Conservation (phyloP, 1,140 invertebrate genomes). For the Brachionus sp. region DNA sequence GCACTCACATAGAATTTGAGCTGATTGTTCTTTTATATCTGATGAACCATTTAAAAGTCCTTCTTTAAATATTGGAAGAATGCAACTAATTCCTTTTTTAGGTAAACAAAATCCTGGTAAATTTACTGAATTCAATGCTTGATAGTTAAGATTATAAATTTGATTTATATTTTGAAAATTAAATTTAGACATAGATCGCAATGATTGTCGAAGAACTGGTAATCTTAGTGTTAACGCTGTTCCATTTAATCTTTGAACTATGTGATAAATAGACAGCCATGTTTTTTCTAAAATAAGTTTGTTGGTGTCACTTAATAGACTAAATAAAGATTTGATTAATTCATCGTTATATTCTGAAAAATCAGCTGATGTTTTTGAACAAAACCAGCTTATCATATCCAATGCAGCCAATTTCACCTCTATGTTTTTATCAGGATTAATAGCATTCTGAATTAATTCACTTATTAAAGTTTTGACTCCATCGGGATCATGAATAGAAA, state of each 20-base stretch:
- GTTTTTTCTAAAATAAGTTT: constrained; percentile 75
- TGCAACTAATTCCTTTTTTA: constrained; percentile 83
- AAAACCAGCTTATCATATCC: constrained; percentile 81
- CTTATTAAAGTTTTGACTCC: constrained; percentile 83
- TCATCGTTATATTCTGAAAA: constrained; percentile 77
- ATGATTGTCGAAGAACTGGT: constrained; percentile 80
- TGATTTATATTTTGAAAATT: not conserved
- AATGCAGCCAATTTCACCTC: constrained; percentile 71
- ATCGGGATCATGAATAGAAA: constrained; percentile 75
- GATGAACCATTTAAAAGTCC: constrained; percentile 87
- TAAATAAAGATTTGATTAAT: constrained; percentile 78
- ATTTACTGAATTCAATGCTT: constrained; percentile 38
- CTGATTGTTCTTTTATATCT: constrained; percentile 89
- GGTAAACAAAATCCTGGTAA: constrained; percentile 90
- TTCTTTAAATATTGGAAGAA: constrained; percentile 90
- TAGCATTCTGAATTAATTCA: constrained; percentile 68
- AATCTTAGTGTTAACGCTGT: constrained; percentile 65
- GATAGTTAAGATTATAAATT: not conserved
- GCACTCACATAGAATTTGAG: constrained; percentile 86
- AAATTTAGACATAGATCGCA: constrained; percentile 65
- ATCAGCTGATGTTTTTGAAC: constrained; percentile 78
- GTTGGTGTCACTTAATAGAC: constrained; percentile 76
- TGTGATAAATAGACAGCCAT: constrained; percentile 83
- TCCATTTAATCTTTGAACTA: constrained; percentile 69
- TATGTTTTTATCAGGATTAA: constrained; percentile 46